Evolutionary conservation across 2,888 invertebrate species (phyloP), one percentile per base, ranked within the genome.

Genomic region (Ephialtes manifestator): DNA sequence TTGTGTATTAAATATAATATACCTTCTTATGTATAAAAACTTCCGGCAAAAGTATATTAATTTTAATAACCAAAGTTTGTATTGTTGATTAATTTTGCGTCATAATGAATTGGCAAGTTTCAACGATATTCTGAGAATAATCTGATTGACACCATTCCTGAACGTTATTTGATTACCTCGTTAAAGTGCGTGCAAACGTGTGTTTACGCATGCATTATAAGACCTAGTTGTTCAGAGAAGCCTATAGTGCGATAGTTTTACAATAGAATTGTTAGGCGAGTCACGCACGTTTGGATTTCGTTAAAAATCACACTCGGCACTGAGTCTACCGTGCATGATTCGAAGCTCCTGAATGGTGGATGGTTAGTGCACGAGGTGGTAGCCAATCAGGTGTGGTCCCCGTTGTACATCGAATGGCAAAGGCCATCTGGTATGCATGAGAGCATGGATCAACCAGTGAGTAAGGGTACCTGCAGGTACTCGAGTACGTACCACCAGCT

Each of bases 351-450:
- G 63, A 55, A 46, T 43, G 60, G 35, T 65, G 55, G 48, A 48
- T 28, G 65, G 65, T 82, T 78, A 77, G 78, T 77, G 74, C 24
- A 51, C 31, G 28, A 31, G 31, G 55, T 35, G 65, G 68, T 71
- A 72, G 60, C 85, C 87, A 87, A 89, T 87, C 87, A 86, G 90
- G 89, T 86, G 88, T 87, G 89, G 88, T 87, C 75, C 85, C 65
- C 63, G 63, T 53, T 10, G 43, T 72, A 51, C 48, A 35, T 46
- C 81, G 80, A 79, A 48, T 76, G 68, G 71, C 74, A 86, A 84
- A 88, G 87, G 88, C 89, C 89, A 89, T 89, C 89, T 87, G 83
- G 90, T 90, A 89, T 90, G 84, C 89, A 87, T 72, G 72, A 76
- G 87, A 84, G 76, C 82, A 79, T 68, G 84, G 68, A 76, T 83